phyloP scores from a whole-genome alignment of 2,888 invertebrate species.

The Ephialtes manifestator region DNA sequence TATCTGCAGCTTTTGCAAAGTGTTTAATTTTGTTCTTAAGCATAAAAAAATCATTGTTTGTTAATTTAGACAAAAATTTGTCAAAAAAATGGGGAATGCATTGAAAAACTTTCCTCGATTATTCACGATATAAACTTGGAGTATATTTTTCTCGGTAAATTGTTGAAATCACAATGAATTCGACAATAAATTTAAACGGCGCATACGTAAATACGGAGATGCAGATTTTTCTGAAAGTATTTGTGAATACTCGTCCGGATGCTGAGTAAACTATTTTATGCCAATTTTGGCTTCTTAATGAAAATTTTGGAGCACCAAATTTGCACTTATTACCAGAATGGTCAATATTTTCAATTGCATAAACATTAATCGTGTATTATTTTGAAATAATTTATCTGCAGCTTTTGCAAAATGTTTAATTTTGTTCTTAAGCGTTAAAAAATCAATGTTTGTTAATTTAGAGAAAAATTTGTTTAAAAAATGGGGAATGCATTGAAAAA shows the following conservation, averaged over 20 bases:
- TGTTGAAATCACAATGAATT: slow-evolving; percentile 7
- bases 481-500: slow-evolving; percentile 8
- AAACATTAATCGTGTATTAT: too few relatives aligned
- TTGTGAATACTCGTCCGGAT: background rate
- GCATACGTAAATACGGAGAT: background rate
- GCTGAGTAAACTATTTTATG: background rate
- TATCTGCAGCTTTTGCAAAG: too few relatives aligned
- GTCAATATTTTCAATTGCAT: too few relatives aligned
- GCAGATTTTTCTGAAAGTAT: background rate
- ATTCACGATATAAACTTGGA: slow-evolving; percentile 5
- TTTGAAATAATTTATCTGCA: too few relatives aligned
- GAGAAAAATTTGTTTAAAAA: slow-evolving; percentile 31
- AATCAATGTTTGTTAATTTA: slow-evolving; percentile 30
- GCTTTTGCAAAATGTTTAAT: too few relatives aligned
- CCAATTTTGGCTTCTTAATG: background rate
- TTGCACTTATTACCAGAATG: background rate
- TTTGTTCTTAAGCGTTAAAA: too few relatives aligned
- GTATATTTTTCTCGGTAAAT: slow-evolving; percentile 1
- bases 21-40: too few relatives aligned
- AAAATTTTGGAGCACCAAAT: background rate
- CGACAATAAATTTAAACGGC: background rate
- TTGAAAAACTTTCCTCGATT: slow-evolving; percentile 1
- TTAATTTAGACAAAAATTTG: slow-evolving; percentile 31
- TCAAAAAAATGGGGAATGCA: slow-evolving; percentile 9
- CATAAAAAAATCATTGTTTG: slow-evolving; percentile 1